These are phyloP conservation scores for Ophioninae sp. DNA, from an alignment of 2,888 invertebrate species.

Conservation along the genomic window DNA sequence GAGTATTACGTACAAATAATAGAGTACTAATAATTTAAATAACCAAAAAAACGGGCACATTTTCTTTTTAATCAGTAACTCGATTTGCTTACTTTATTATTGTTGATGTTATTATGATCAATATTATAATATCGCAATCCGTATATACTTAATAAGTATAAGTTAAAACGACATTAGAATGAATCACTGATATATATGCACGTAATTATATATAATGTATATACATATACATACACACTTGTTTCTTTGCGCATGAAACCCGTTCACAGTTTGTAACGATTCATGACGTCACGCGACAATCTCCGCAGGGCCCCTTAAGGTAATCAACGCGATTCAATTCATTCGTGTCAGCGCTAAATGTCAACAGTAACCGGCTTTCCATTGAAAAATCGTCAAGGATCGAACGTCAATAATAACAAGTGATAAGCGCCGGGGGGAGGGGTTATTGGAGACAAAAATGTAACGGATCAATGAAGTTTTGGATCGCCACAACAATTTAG, in stretches of 20 bases:
- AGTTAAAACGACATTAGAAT: constrained; percentile 60
- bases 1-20: constrained; percentile 59
- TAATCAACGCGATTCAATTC: background rate
- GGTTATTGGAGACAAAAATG: background rate
- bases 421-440: background rate
- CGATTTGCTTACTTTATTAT: constrained; percentile 44
- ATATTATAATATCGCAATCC: constrained; percentile 50
- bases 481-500: background rate
- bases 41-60: constrained; percentile 46
- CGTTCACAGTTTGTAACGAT: constrained; percentile 23
- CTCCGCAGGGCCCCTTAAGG: background rate
- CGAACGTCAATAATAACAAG: background rate
- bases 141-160: constrained; percentile 58
- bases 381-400: background rate
- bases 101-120: constrained; percentile 36
- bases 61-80: constrained; percentile 47
- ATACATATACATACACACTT: constrained; percentile 57
- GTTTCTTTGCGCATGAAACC: constrained; percentile 34
- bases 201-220: constrained; percentile 56
- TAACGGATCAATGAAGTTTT: background rate
- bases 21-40: constrained; percentile 59
- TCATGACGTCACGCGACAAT: background rate
- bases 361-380: background rate
- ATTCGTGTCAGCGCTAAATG: background rate
- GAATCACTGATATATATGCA: constrained; percentile 53